Evolutionary conservation across 2,888 invertebrate genomes (phyloP), one percentile per base, ranked within the genome.

Genomic region (Melinaea menophilus): DNA sequence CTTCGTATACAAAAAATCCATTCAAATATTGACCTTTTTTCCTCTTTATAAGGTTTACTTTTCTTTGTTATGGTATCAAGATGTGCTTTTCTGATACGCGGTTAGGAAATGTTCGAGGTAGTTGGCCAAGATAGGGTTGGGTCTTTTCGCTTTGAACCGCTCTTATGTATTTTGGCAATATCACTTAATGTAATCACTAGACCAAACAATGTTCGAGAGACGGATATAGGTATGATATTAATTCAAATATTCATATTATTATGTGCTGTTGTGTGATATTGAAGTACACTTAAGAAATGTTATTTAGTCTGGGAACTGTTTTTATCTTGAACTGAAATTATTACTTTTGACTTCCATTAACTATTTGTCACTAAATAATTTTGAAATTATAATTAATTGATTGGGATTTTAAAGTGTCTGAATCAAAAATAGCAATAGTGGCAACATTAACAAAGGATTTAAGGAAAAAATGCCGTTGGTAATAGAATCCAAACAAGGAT

Each of bases 61-160:
- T 69, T 46, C 48, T 55, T 61, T 62, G 62, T 41, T 45, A 2
- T 9, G 51, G 56, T 45, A 63, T 45, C 65, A 58, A 60, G 59
- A 69, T 66, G 59, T 45, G 54, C 33, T 61, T 56, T 63, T 65
- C 51, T 66, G 63, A 61, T 68, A 61, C 55, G 61, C 54, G 56
- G 57, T 62, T 65, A 56, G 67, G 64, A 59, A 62, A 64, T 66
- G 69, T 69, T 69, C 48, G 57, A 70, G 70, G 69, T 69, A 66
- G 67, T 70, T 69, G 67, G 64, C 62, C 62, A 59, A 51, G 65
- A 69, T 70, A 67, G 58, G 65, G 47, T 57, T 64, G 62, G 67
- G 62, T 60, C 58, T 67, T 69, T 67, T 69, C 66, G 64, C 62
- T 66, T 67, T 66, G 65, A 67, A 65, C 64, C 55, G 51, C 59